Conservation (phyloP, 2,113 vertebrate species). For the Thryonomys swinderianus region DNA sequence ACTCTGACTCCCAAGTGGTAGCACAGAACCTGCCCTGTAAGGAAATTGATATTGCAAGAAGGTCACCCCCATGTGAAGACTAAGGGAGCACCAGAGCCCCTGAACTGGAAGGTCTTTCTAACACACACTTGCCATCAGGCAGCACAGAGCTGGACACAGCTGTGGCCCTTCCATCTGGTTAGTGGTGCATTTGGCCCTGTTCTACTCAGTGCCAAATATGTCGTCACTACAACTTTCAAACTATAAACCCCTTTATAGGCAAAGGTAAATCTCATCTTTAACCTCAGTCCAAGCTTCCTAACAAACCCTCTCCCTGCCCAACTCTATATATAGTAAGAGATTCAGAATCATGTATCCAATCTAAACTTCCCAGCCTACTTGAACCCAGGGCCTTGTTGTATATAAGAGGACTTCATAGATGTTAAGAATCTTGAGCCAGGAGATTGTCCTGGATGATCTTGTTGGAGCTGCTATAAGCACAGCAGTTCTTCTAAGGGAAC, state of each 20-base stretch:
- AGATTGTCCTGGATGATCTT: neutral
- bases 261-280: neutral
- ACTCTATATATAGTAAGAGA: neutral
- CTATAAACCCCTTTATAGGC: neutral
- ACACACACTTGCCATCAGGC: too few relatives aligned
- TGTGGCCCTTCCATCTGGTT: neutral
- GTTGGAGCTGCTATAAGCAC: neutral
- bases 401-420: neutral
- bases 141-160: neutral
- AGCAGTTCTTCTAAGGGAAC: neutral
- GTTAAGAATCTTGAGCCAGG: neutral
- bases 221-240: neutral
- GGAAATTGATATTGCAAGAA: neutral
- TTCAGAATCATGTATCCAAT: neutral
- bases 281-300: neutral
- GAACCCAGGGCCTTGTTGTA: neutral
- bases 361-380: neutral
- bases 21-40: neutral
- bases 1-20: neutral
- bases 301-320: neutral
- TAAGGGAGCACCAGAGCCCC: rapidly evolving
- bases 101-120: neutral
- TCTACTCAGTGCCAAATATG: neutral
- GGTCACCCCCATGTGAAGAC: neutral
- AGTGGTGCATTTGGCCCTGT: neutral